Evolutionary conservation across 2,113 vertebrate genomes (phyloP), one percentile per base, ranked within the genome.

Genomic region (Proteles cristata): DNA sequence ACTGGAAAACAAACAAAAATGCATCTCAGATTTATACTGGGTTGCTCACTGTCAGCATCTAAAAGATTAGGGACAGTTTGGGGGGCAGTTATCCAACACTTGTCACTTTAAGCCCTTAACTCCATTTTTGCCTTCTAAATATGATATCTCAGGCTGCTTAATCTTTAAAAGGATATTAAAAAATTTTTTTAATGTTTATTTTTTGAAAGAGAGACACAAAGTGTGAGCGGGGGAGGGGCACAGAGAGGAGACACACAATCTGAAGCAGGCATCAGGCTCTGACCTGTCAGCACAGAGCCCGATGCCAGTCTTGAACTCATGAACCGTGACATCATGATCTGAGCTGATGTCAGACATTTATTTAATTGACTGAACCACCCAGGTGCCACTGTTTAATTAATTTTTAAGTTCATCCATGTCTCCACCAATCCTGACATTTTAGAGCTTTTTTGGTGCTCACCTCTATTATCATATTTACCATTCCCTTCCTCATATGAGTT

Each of bases 1-100:
- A 98, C 99, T 99, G 98, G 1, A 97, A 97, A 87, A 93, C 31
- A 39, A 82, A 93, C 83, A 87, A 65, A 95, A 61, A 90, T 11
- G 53, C 33, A 84, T n/a, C 55, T 97, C 77, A 97, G 97, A 91
- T 82, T 93, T 50, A n/a, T 16, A 81, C 0, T 35, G 58, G 26
- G 26, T 53, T 1, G 1, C 69, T 94, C 4, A 43, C 11, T 28
- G 28, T 66, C 76, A 71, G 48, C 87, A 82, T 45, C 86, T 71
- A 61, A 23, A 83, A 93, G 43, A 33, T 88, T 69, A 86, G 53
- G 53, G 77, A 71, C 61, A 94, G 74, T 35, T 25, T 10, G 23
- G 28, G 74, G 4, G 21, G 3, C 43, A 31, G 43, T 58, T 58
- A 50, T 4, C 48, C 11, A 68, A 79, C 10, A 76, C 39, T 63